Conservation (phyloP, 2,888 invertebrate species). For the Hyposoter didymator region DNA sequence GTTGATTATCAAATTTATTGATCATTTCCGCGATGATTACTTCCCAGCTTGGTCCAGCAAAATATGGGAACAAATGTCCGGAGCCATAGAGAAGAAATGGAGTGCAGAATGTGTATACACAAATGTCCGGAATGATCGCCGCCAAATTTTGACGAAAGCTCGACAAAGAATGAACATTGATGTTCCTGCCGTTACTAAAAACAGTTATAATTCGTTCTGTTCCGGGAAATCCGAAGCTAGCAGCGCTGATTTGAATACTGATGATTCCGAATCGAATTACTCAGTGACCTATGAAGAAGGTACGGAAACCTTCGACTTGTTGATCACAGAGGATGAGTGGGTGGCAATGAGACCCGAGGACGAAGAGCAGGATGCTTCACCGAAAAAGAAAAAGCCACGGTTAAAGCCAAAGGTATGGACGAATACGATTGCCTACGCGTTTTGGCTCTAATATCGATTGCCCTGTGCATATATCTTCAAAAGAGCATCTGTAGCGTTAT, state of each 20-base stretch:
- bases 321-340: constrained; percentile 46
- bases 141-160: constrained; percentile 6
- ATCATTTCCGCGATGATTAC: no score
- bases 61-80: no score
- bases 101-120: no score
- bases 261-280: not conserved
- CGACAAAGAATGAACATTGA: not conserved
- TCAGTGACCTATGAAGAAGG: not conserved
- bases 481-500: constrained; percentile 21
- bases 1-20: no score
- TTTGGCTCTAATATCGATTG: constrained; percentile 47
- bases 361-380: not conserved
- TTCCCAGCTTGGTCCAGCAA: no score
- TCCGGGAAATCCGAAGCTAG: not conserved
- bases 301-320: constrained; percentile 35
- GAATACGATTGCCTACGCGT: constrained; percentile 42
- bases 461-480: constrained; percentile 57
- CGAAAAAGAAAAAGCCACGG: not conserved
- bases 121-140: not conserved
- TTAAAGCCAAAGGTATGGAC: constrained; percentile 50
- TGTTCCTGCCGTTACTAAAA: not conserved
- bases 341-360: constrained; percentile 40
- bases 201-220: not conserved
- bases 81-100: no score
- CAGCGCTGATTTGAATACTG: not conserved